Evolutionary conservation across 2,888 invertebrate genomes (phyloP).

Genomic region (Platyscelio sp.): DNA sequence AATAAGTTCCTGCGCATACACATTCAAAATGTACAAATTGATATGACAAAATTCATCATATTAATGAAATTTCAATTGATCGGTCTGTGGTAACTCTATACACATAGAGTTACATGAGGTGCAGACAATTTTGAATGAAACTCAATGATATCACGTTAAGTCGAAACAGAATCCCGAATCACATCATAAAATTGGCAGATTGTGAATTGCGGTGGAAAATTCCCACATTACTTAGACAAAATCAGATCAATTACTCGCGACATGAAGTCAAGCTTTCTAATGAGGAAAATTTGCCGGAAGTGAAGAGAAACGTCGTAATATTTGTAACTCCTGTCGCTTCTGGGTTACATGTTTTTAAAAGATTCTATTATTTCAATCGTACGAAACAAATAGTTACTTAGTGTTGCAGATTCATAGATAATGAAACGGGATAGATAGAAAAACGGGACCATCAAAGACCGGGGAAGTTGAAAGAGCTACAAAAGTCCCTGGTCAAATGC

Average conservation of each 20-base stretch:
- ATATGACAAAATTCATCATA: constrained; percentile 31
- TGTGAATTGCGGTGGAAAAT: not conserved
- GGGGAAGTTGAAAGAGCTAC: not conserved
- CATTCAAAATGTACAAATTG: not conserved
- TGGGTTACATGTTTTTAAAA: not conserved
- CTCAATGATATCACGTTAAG: not conserved
- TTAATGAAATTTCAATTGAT: constrained; percentile 35
- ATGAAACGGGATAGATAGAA: not conserved
- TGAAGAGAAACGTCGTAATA: not conserved
- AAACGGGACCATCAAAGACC: not conserved
- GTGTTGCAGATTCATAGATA: not conserved
- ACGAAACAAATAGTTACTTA: not conserved
- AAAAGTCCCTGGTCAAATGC: not conserved
- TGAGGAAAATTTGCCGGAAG: not conserved
- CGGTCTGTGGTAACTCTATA: not conserved
- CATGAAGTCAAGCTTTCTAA: not conserved
- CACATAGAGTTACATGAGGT: constrained; percentile 54
- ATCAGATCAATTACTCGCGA: not conserved
- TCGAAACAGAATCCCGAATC: not conserved
- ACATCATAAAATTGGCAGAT: not conserved
- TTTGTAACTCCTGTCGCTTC: not conserved
- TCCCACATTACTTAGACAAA: not conserved
- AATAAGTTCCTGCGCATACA: not conserved
- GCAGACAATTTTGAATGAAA: not conserved
- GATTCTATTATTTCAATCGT: not conserved